Evolutionary conservation across 2,888 invertebrate species (phyloP), one percentile per base, ranked within the genome.

Genomic region (Stenichneumon culpator): DNA sequence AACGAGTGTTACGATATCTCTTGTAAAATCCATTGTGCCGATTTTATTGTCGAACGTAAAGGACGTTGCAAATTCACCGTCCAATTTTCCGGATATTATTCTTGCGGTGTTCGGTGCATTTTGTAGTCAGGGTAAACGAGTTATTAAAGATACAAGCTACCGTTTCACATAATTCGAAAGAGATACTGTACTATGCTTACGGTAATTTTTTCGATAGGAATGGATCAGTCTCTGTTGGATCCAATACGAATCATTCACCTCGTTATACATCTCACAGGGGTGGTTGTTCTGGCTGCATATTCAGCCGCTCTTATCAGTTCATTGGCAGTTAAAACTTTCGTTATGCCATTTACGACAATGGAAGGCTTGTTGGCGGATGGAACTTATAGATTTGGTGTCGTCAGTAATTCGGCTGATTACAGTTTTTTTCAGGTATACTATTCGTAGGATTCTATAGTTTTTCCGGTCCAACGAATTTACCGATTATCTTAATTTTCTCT

Each of bases 341-440:
- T 89, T 0, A 92, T 94, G 92, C 94, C 94, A 3, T 94, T 94
- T 67, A 93, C 93, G 5, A 93, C 93, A 0, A 93, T 94, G 93
- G 91, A 91, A 3, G 94, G 94, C 2, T 88, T 94, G 25, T 72
- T 94, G 44, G 22, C 88, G 9, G 93, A 94, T 69, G 92, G 91
- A 0, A 92, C 92, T 1, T 94, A 93, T 78, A 87, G 90, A 78
- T 93, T 94, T 67, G 91, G 90, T 0, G 93, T 93, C 7, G 70
- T 93, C n/a, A 80, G 83, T 0, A 88, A 92, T 44, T 94, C 94
- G 2, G 90, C 93, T 0, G 93, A 93, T 63, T 93, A 88, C 68
- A 90, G 86, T 54, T 89, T 93, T 65, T 93, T 93, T 75, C 89
- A 92, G 89, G 93, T 93, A 83, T 32, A 6, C 6, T 68, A 57